Evolutionary conservation across 2,113 vertebrate species (phyloP).

Genomic region (Hydrolagus affinis): DNA sequence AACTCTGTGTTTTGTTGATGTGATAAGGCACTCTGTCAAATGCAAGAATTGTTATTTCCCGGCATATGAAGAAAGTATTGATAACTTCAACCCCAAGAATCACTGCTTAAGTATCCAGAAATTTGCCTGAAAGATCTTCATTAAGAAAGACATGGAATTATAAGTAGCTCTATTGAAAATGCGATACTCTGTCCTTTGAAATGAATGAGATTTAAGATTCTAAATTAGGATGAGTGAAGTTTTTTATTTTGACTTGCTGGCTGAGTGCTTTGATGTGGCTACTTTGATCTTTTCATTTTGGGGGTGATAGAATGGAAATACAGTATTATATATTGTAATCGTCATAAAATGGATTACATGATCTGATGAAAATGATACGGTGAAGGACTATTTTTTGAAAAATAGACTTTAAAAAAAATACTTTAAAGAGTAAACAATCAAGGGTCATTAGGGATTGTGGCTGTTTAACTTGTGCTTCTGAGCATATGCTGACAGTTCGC

Average conservation of each 20-base stretch:
- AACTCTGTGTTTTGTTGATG: too few species aligned
- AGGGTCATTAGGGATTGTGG: too few species aligned
- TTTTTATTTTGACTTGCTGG: neutral
- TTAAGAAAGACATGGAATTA: neutral
- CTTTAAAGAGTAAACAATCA: too few species aligned
- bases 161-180: neutral
- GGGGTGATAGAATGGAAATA: neutral
- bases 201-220: neutral
- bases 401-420: neutral
- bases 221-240: neutral
- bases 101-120: neutral
- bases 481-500: too few species aligned
- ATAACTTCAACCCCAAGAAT: neutral
- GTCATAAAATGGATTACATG: neutral
- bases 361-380: neutral
- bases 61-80: too few species aligned
- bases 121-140: neutral
- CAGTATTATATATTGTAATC: neutral
- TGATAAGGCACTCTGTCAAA: too few species aligned
- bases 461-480: too few species aligned
- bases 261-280: neutral
- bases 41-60: too few species aligned
- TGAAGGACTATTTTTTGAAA: neutral
- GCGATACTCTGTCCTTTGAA: neutral
- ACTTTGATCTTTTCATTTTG: constrained; percentile 6